Evolutionary conservation across 2,888 invertebrate species (phyloP), one percentile per base, ranked within the genome.

Genomic region (Penaeus monodon): DNA sequence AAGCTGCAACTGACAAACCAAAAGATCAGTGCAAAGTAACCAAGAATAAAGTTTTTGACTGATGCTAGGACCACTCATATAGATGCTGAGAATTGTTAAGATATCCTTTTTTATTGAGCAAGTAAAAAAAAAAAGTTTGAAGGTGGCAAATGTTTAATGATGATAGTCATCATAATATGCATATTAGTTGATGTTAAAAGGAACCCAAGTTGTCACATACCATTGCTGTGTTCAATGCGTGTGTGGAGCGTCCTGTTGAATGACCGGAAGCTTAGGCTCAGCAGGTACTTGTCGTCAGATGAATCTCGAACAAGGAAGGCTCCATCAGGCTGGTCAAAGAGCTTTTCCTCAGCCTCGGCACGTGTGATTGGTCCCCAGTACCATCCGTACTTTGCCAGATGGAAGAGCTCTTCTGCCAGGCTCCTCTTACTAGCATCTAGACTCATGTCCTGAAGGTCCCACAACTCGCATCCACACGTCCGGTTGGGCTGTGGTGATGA

Each of bases 221-320:
- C 96, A 90, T 94, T 94, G 89, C 94, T 94, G 91, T 95, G 95
- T 92, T 96, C 95, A 91, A 96, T 95, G 65, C 96, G 94, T 84
- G 96, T 95, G 91, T 96, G 96, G 85, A 96, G 93, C 1, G 96
- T 95, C 91, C 94, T 94, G 38, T 95, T 95, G 87, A 94, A 92
- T 4, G 93, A 93, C 88, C 96, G 94, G 92, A 96, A 96, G 91
- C 95, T 96, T 81, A 96, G 93, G 64, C 95, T 95, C 90, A 96
- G 94, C 90, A 96, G 94, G 91, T 95, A 94, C 89, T 94, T 94
- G 91, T 94, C 94, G 85, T 95, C 95, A 33, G 95, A 95, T 6
- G 96, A 96, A 92, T 96, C 96, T n/a, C 96, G 93, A 10, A 96
- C 95, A 88, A 96, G 92, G 92, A 96, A 96, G 24, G 96, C 94